Percentiles rank a stretch among this genome's conserved stretches.
phyloP scores from a whole-genome alignment of 2,888 invertebrate genomes.

The Drosophila picticornis region DNA sequence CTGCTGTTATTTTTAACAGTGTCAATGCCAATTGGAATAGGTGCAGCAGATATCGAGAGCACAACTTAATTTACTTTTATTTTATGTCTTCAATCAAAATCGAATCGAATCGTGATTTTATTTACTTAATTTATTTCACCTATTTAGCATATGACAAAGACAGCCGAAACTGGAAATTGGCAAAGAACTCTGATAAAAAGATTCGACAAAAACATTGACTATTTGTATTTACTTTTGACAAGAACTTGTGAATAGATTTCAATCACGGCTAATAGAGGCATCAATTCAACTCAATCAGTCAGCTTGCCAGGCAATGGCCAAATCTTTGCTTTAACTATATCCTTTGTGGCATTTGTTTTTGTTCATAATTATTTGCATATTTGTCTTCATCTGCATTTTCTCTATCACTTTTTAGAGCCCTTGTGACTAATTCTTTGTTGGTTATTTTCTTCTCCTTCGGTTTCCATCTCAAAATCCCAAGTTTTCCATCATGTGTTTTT shows the following conservation, averaged over 20 bases:
- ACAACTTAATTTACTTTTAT: not conserved
- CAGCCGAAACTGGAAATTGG: not conserved
- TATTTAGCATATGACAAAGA: not conserved
- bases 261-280: not conserved
- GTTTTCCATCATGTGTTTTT: not conserved
- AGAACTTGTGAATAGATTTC: not conserved
- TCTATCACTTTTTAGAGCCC: conserved; percentile 6
- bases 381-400: not conserved
- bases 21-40: conserved; percentile 21
- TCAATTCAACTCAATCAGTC: not conserved
- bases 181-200: not conserved
- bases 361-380: conserved; percentile 6
- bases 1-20: conserved; percentile 12
- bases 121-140: not conserved
- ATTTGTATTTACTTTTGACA: not conserved
- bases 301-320: not conserved
- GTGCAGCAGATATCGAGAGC: not conserved
- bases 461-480: not conserved
- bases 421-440: not conserved
- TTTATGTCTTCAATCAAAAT: not conserved
- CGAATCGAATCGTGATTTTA: not conserved
- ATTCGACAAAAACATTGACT: not conserved
- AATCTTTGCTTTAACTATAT: not conserved
- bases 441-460: not conserved
- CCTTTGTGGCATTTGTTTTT: not conserved